These are phyloP conservation scores for Cryptosula pallasiana DNA, from an alignment of 2,888 invertebrate genomes.

Conservation along the genomic window DNA sequence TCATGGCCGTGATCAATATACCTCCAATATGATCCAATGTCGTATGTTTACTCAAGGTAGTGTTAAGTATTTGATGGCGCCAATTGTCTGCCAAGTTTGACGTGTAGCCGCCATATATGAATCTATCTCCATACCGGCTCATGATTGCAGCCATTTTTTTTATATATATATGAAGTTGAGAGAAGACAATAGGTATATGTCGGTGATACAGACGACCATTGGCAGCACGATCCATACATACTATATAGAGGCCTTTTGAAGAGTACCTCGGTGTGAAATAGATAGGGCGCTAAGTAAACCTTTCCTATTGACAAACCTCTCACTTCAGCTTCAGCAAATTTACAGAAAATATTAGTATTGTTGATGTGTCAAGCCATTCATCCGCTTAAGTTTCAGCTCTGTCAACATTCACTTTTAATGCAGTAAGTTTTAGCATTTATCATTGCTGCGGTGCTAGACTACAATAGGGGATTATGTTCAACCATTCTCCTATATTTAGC, in stretches of 20 bases:
- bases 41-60: conserved; percentile 11
- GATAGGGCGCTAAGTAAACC: conserved; percentile 8
- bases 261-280: conserved; percentile 1
- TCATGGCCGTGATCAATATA: background rate
- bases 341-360: conserved; percentile 22
- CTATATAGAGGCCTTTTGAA: background rate
- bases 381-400: background rate
- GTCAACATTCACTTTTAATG: background rate
- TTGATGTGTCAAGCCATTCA: conserved; percentile 5
- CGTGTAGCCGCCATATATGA: background rate
- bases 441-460: too few species aligned
- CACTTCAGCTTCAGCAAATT: conserved; percentile 1
- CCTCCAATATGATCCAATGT: conserved; percentile 1
- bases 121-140: background rate
- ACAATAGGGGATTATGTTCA: background rate
- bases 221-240: background rate
- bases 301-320: conserved; percentile 12
- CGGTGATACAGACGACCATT: too few species aligned
- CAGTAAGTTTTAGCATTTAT: background rate
- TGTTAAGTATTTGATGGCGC: conserved; percentile 11
- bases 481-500: background rate
- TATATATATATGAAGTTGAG: background rate
- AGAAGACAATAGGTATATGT: background rate
- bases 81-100: background rate
- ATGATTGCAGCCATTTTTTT: background rate